phyloP scores from a whole-genome alignment of 2,113 vertebrate species.

The Daphoenositta chrysoptera region DNA sequence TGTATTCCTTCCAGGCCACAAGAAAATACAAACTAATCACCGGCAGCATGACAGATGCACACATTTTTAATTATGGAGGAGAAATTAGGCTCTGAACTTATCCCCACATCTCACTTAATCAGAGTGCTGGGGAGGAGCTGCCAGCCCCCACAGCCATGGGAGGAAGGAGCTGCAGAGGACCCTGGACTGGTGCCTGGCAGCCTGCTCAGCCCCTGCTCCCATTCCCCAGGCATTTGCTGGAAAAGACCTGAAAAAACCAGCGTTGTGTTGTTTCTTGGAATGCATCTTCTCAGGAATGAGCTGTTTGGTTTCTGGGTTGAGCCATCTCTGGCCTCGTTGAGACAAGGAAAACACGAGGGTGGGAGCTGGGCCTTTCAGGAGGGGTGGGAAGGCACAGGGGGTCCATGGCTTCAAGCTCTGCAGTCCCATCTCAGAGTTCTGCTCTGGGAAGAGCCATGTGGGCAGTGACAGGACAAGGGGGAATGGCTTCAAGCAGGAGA shows the following conservation, averaged over 20 bases:
- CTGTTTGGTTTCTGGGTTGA: background rate
- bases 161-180: background rate
- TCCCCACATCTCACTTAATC: slow-evolving; percentile 18
- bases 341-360: accelerated
- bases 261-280: background rate
- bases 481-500: background rate
- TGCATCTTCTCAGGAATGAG: background rate
- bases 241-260: background rate
- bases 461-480: background rate
- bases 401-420: too few relatives aligned
- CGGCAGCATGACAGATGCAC: slow-evolving; percentile 36
- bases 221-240: accelerated
- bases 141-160: background rate
- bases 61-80: slow-evolving; percentile 53
- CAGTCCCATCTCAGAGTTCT: background rate
- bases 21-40: slow-evolving; percentile 59
- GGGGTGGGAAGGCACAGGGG: background rate
- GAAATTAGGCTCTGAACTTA: slow-evolving; percentile 54
- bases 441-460: background rate
- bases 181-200: background rate
- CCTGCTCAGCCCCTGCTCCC: background rate
- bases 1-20: slow-evolving; percentile 36
- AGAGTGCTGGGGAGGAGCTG: background rate
- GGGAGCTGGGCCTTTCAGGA: accelerated
- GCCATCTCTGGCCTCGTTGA: background rate